Evolutionary conservation across 2,113 vertebrate species (phyloP).

Genomic region (Rynchops niger): DNA sequence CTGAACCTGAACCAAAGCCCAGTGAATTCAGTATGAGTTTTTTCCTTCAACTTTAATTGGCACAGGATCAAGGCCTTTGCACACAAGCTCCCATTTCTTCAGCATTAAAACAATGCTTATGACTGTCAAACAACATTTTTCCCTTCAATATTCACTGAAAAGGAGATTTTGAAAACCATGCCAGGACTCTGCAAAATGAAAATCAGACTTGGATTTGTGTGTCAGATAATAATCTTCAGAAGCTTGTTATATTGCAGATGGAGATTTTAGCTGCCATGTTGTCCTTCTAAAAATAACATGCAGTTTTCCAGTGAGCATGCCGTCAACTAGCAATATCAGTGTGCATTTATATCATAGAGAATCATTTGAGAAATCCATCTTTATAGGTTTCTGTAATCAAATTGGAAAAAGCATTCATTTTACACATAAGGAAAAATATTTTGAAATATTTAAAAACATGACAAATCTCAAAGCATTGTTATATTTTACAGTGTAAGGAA

Average conservation of each 20-base stretch:
- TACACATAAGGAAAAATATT: not conserved
- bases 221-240: slow-evolving; percentile 60
- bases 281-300: slow-evolving; percentile 74
- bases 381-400: not conserved
- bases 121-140: not conserved
- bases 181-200: slow-evolving; percentile 11
- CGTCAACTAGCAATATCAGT: slow-evolving; percentile 46
- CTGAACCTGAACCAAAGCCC: slow-evolving; percentile 20
- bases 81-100: not conserved
- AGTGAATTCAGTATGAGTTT: not conserved
- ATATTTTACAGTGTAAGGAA: not conserved
- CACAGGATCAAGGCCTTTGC: not conserved
- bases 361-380: slow-evolving; percentile 16
- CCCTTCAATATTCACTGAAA: not conserved
- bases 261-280: slow-evolving; percentile 71
- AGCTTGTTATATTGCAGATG: slow-evolving; percentile 62
- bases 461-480: not conserved
- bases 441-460: not conserved
- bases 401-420: not conserved
- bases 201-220: slow-evolving; percentile 37
- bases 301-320: slow-evolving; percentile 46
- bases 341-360: slow-evolving; percentile 19
- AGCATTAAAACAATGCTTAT: not conserved
- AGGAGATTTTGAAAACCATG: not conserved
- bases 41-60: not conserved